Evolutionary conservation across 2,113 vertebrate species (phyloP), one percentile per base, ranked within the genome.

Genomic region (Andinoacara biseriatus): DNA sequence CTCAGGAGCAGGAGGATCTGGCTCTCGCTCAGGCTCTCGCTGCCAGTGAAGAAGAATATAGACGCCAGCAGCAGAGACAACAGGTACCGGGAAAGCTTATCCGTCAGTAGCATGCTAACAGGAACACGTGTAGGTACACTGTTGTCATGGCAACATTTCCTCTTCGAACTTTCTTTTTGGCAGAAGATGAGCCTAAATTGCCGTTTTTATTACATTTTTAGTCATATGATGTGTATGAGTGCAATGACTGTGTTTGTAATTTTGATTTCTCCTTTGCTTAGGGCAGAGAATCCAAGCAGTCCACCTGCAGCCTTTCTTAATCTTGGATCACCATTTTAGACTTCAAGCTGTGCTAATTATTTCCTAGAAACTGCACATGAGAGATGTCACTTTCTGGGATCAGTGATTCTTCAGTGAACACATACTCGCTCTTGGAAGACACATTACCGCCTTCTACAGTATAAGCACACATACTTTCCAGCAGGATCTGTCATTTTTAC

Each of bases 1-100:
- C 96, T 29, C 97, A 98, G 95, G 97, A 99, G 94, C 97, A 97
- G 93, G 98, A 99, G 85, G 97, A 97, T 94, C 95, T 98, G 92
- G 98, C 98, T 13, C 91, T 99, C 80, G 98, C 98, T 76, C 97
- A 94, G 93, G 98, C 98, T 0, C 95, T 99, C 5, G 97, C 98
- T 46, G 98, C 97, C 5, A 99, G 98, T 0, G 98, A 99, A 89
- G 98, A 98, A 0, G 98, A 99, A 65, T 99, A 95, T 93, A 94
- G 93, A 20, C 95, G 86, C n/a, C 97, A 97, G 91, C 97, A 95
- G 43, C 96, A 95, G 93, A 95, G 93, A 95, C 95, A 95, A 94
- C 96, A 96, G 96, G 96, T 96, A 96, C 90, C 94, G 60, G 91
- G 94, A 93, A 94, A 87, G 89, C 89, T 94, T 96, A 95, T 90